Conservation (phyloP, 1,140 invertebrate genomes). For the Drosophila kepulauana region DNA sequence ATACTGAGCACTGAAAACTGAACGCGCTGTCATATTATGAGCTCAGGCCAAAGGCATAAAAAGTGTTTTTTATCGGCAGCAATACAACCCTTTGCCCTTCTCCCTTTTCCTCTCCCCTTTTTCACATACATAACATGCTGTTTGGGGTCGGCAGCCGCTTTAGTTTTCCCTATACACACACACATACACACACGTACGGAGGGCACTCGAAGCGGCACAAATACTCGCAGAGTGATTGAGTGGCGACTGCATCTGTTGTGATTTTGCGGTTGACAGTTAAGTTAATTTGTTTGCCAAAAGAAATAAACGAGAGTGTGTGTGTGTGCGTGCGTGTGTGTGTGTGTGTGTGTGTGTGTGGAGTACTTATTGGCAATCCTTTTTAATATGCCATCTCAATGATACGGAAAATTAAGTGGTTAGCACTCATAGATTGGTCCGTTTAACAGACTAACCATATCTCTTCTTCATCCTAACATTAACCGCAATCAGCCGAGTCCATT, state of each 20-base stretch:
- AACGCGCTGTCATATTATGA: slow-evolving; percentile 67
- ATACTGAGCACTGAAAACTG: neutral
- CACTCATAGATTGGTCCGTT: slow-evolving; percentile 45
- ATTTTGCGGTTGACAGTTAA: slow-evolving; percentile 80
- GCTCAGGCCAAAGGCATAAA: slow-evolving; percentile 56
- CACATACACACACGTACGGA: neutral
- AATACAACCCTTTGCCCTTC: slow-evolving; percentile 54
- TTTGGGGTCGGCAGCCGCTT: slow-evolving; percentile 51
- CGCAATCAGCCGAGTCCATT: slow-evolving; percentile 1
- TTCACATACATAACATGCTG: slow-evolving; percentile 12
- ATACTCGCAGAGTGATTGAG: slow-evolving; percentile 70
- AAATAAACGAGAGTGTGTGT: slow-evolving; percentile 32
- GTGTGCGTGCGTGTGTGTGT: neutral
- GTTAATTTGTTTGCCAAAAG: slow-evolving; percentile 72
- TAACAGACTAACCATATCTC: slow-evolving; percentile 18
- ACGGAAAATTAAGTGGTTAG: slow-evolving; percentile 79
- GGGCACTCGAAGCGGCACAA: slow-evolving; percentile 59
- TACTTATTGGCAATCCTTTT: slow-evolving; percentile 59
- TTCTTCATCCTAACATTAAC: neutral
- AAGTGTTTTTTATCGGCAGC: slow-evolving; percentile 69
- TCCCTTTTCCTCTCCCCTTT: neutral
- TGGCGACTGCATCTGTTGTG: slow-evolving; percentile 79
- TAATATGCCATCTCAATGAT: slow-evolving; percentile 75
- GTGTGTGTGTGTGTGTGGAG: neutral
- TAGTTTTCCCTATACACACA: slow-evolving; percentile 48